These are phyloP conservation scores for Chiropotes sagulatus DNA, from an alignment of 2,797 vertebrate species.

Conservation along the genomic window DNA sequence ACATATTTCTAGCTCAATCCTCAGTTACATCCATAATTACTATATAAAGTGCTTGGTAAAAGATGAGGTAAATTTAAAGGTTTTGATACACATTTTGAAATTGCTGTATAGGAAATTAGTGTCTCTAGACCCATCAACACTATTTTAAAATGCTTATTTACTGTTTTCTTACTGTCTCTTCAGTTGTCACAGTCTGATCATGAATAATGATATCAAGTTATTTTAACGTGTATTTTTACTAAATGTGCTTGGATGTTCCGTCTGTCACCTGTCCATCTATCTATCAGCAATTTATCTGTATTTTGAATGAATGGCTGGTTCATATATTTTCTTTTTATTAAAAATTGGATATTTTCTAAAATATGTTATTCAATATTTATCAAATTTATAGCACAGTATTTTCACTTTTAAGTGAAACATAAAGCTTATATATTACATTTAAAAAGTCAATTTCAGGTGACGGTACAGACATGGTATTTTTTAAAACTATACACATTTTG, in stretches of 20 bases:
- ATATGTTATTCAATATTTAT: background rate
- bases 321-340: background rate
- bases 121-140: background rate
- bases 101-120: background rate
- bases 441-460: background rate
- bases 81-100: slow-evolving; percentile 6
- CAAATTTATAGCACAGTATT: background rate
- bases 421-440: background rate
- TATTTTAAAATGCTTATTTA: slow-evolving; percentile 8
- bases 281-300: background rate
- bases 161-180: background rate
- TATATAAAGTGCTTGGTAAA: background rate
- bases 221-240: slow-evolving; percentile 8
- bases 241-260: background rate
- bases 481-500: background rate
- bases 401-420: background rate
- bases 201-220: background rate
- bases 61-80: background rate
- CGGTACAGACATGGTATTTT: background rate
- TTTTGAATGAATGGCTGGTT: background rate
- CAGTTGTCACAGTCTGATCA: background rate
- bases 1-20: background rate
- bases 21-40: background rate
- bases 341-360: background rate
- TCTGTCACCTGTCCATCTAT: background rate